These are phyloP conservation scores for Fissipunctia ypsillon DNA, from an alignment of 2,888 invertebrate genomes.

Conservation along the genomic window DNA sequence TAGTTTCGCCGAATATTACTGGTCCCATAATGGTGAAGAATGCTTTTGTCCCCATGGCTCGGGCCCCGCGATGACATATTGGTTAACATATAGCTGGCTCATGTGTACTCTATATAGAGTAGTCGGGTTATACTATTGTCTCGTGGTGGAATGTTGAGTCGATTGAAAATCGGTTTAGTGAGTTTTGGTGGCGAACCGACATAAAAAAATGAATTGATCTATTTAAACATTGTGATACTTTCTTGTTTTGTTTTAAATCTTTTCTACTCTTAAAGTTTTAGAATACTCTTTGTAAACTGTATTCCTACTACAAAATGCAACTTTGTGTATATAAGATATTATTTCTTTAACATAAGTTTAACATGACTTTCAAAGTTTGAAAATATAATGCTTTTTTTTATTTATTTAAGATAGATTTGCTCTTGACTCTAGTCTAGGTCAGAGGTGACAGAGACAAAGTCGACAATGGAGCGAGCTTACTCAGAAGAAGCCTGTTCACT, in stretches of 20 bases:
- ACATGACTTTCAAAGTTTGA: no score
- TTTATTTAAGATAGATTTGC: no score
- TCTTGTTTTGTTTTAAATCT: no score
- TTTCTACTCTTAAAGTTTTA: neutral
- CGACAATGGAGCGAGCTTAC: no score
- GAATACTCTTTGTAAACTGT: neutral
- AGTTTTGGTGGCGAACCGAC: neutral
- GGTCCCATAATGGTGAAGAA: conserved; percentile 80
- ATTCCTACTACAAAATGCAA: no score
- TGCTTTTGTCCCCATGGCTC: conserved; percentile 79
- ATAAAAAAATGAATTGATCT: neutral
- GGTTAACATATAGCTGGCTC: conserved; percentile 76
- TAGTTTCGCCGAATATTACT: conserved; percentile 81
- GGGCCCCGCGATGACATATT: conserved; percentile 82
- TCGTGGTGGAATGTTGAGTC: neutral
- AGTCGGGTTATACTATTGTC: conserved; percentile 63
- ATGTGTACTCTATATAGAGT: conserved; percentile 61
- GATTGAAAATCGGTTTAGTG: neutral
- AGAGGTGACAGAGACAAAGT: no score
- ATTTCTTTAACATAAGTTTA: no score
- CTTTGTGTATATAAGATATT: no score
- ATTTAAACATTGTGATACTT: neutral
- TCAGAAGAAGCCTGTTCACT: no score
- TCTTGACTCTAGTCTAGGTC: no score
- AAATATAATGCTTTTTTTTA: no score